phyloP scores from a whole-genome alignment of 2,888 invertebrate genomes.

The Hypercompe scribonia region DNA sequence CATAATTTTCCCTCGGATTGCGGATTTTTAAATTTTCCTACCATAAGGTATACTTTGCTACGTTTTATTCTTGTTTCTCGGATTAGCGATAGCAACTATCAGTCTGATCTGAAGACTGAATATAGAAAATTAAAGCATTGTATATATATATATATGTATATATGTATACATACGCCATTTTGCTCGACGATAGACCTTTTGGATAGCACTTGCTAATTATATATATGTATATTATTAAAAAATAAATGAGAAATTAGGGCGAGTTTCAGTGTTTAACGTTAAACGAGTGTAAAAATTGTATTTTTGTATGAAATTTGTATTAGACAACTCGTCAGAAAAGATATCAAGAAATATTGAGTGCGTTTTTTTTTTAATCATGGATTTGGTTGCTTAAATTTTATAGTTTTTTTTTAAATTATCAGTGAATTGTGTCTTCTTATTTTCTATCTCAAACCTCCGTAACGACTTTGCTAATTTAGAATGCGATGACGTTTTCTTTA shows the following conservation, averaged over 20 bases:
- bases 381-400: too few species aligned
- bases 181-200: background rate
- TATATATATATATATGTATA: background rate
- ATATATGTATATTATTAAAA: background rate
- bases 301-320: background rate
- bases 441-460: background rate
- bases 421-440: background rate
- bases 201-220: background rate
- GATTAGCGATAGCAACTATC: constrained; percentile 1
- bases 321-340: background rate
- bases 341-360: background rate
- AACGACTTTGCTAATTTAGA: background rate
- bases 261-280: background rate
- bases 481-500: background rate
- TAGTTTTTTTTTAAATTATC: background rate
- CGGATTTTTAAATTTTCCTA: background rate
- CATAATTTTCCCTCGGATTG: too few species aligned
- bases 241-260: background rate
- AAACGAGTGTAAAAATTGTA: background rate
- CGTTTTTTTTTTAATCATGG: background rate
- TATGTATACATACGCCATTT: background rate
- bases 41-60: background rate
- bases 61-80: background rate
- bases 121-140: background rate
- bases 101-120: constrained; percentile 9